Percentiles rank a stretch among this genome's conserved stretches.
Evolutionary conservation across 2,797 vertebrate genomes (phyloP).

Genomic region (Pipistrellus pipistrellus): DNA sequence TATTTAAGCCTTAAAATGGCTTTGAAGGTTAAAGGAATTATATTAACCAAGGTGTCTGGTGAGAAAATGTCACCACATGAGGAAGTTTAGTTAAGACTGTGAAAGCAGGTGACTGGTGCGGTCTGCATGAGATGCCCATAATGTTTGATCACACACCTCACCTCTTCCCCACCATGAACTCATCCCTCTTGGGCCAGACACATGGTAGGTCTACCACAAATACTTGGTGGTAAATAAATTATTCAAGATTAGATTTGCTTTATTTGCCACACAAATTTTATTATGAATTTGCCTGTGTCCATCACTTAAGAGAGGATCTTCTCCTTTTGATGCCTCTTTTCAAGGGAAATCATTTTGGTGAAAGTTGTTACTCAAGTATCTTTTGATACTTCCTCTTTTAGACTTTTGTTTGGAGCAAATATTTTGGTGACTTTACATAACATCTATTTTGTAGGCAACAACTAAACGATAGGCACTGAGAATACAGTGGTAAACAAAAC

Average conservation of each 20-base stretch:
- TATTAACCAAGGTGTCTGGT: neutral
- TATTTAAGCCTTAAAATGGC: neutral
- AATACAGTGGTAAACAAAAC: neutral
- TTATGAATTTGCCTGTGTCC: neutral
- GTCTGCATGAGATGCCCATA: neutral
- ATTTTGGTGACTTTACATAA: neutral
- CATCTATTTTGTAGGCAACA: neutral
- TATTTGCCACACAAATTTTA: neutral
- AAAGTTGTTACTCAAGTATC: neutral
- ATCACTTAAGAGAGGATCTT: neutral
- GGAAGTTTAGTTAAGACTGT: neutral
- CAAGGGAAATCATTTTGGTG: constrained; percentile 16
- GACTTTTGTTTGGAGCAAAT: neutral
- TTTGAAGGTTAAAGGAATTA: neutral
- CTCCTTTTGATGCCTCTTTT: neutral
- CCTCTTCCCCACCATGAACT: neutral
- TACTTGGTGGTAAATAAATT: neutral
- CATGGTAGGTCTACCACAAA: neutral
- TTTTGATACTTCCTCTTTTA: neutral
- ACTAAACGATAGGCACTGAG: neutral
- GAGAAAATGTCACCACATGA: neutral
- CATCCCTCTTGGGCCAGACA: neutral
- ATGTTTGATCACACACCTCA: neutral
- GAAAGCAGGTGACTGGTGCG: neutral
- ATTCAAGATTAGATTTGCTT: neutral